Evolutionary conservation across 2,797 vertebrate species (phyloP), one percentile per base, ranked within the genome.

Genomic region (Australoheros facetus): DNA sequence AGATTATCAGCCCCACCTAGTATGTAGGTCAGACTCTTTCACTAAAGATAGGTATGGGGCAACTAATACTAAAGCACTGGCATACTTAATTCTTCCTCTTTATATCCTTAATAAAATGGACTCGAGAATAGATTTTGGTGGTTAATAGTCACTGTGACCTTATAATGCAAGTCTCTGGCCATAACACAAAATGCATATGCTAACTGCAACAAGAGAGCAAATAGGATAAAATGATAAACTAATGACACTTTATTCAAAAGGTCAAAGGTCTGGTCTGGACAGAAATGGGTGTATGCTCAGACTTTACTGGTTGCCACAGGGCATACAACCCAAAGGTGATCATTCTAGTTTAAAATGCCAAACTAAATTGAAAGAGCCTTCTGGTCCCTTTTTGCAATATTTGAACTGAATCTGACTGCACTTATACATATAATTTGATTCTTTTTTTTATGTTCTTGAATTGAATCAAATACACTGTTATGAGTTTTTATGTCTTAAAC

Each of bases 231-330:
- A 26, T 51, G 62, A 69, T 48, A 51, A 30, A 51, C 28, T 51
- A 51, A 28, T 69, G 62, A 13, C 17, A 16, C 1, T 51, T 69
- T 51, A 0, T n/a, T 30, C 26, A 45, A 69, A 51, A 69, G 26
- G 42, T 48, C 16, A 51, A 69, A 30, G 42, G 62, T 51, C 0
- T 0, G 0, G 10, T 4, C 42, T 30, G 42, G 1, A 69, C 26
- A 69, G 7, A 64, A 17, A 45, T 6, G 21, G 60, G 21, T 64
- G 8, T 26, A 17, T 42, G 26, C 12, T 60, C n/a, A 23, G 39
- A 42, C 5, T 66, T 66, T 28, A 48, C 39, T 28, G 62, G 42
- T 30, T 19, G 16, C 12, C 26, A 14, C 21, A 56, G 54, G 54
- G 54, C 5, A 26, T 26, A 56, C 12, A 56, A 56, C 21, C 21